Conservation (phyloP, 2,888 invertebrate species). For the Epinotia demarniana region DNA sequence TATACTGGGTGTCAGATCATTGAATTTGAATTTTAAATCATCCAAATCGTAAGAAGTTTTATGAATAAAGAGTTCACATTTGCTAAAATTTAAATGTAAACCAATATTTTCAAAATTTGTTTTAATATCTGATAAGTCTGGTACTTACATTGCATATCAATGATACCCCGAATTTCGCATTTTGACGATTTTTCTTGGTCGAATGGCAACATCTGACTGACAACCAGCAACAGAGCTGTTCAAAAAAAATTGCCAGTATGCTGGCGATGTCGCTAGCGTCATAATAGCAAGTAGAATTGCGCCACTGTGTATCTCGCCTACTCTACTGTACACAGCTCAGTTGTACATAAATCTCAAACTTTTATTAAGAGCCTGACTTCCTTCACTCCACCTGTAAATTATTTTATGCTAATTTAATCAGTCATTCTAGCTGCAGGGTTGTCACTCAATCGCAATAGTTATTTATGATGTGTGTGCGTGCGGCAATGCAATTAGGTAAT, state of each 20-base stretch:
- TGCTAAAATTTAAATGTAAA: no score
- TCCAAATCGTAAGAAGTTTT: no score
- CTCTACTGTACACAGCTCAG: background rate
- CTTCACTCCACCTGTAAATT: conserved; percentile 10
- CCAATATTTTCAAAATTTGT: no score
- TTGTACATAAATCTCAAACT: conserved; percentile 14
- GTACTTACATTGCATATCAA: no score
- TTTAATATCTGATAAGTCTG: no score
- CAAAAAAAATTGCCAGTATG: background rate
- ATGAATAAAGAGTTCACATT: no score
- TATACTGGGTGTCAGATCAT: no score
- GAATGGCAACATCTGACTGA: background rate
- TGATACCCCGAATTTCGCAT: no score
- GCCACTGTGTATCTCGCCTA: background rate
- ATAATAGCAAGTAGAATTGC: background rate
- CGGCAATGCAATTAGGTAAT: no score
- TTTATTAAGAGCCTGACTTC: conserved; percentile 19
- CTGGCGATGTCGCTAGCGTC: background rate
- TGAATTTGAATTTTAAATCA: no score
- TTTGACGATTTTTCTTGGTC: no score
- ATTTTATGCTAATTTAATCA: conserved; percentile 23
- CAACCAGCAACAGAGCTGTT: background rate
- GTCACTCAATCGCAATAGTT: background rate
- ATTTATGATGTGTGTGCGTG: no score
- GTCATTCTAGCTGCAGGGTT: conserved; percentile 1